These are phyloP conservation scores for Rosalia funebris DNA, from an alignment of 2,888 invertebrate genomes.

Conservation along the genomic window DNA sequence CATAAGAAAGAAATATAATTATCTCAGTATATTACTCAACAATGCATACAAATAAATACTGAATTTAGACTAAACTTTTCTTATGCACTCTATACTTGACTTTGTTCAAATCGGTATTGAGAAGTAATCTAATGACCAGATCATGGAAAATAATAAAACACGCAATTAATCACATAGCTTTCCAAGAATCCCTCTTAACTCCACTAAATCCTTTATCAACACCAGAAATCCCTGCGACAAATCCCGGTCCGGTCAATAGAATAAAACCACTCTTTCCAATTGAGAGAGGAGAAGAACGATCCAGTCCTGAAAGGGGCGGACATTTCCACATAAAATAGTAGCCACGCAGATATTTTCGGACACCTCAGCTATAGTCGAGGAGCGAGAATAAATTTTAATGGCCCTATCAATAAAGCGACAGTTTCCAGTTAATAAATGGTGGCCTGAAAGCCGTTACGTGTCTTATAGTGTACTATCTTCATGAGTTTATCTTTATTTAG, in stretches of 20 bases:
- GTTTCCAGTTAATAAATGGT: background rate
- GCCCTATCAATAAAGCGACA: background rate
- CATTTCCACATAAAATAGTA: conserved; percentile 1
- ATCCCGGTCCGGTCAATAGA: background rate
- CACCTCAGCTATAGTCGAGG: background rate
- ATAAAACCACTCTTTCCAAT: background rate
- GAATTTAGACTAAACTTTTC: too few relatives aligned
- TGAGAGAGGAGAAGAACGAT: background rate
- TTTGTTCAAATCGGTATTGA: too few relatives aligned
- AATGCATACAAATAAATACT: too few relatives aligned
- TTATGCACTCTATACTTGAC: too few relatives aligned
- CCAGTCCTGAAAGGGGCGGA: background rate
- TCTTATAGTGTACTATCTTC: background rate
- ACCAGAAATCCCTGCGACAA: background rate
- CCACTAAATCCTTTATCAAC: background rate
- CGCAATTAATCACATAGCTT: too few relatives aligned
- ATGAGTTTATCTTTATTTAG: background rate
- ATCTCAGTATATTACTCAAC: too few relatives aligned
- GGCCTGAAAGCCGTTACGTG: background rate
- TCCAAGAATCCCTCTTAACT: background rate
- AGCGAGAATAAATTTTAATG: background rate
- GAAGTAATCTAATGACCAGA: too few relatives aligned
- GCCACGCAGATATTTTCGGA: background rate
- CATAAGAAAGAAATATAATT: too few relatives aligned
- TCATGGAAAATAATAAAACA: too few relatives aligned